Base-by-base conservation (phyloP, 2,888 invertebrate genomes). In the Leptodirus hochenwartii region DNA sequence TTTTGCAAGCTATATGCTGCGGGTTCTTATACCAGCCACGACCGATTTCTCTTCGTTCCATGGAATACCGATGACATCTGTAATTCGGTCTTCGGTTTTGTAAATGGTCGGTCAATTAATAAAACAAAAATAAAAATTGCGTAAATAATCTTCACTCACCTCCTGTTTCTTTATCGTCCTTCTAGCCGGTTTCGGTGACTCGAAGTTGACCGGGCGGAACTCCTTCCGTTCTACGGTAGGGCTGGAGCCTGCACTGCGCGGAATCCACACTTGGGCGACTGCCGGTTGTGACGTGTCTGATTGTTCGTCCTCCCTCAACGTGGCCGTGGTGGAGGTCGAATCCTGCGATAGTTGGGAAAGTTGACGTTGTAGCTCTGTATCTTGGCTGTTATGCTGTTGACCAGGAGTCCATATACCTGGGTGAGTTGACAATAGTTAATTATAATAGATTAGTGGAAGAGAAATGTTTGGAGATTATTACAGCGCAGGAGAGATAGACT, bases 141-240 rank as follows among this genome's bases (percentile, higher is more conserved):
- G n/a, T n/a, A n/a, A n/a, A n/a, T n/a, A n/a, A n/a, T n/a, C n/a
- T n/a, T 16, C n/a, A 23, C 29, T 34, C 40, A 47, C 49, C 40
- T 49, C 48, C 4, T 44, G 43, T 37, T 40, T 39, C 5, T 32
- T 34, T 17, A 32, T 29, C 15, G 64, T 54, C 45, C 61, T 66
- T 27, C 73, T 60, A 31, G 61, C 54, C 39, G 71, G 53, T 30
- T 64, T 61, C 27, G 76, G 75, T 30, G 76, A 74, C 45, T 75
- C 73, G 43, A 77, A 78, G 43, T 59, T 73, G 27, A 85, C 76
- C 4, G 85, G 79, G 37, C 77, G 66, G 59, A 82, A 85, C 50
- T 71, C 66, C 54, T 81, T 84, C 41, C 78, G 64, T 40, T 75
- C 73, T 15, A 66, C 57, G 30, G 65, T 65, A 22, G 84, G 82